Evolutionary conservation across 2,797 vertebrate species (phyloP), one percentile per base, ranked within the genome.

Genomic region (Halcyon badia): DNA sequence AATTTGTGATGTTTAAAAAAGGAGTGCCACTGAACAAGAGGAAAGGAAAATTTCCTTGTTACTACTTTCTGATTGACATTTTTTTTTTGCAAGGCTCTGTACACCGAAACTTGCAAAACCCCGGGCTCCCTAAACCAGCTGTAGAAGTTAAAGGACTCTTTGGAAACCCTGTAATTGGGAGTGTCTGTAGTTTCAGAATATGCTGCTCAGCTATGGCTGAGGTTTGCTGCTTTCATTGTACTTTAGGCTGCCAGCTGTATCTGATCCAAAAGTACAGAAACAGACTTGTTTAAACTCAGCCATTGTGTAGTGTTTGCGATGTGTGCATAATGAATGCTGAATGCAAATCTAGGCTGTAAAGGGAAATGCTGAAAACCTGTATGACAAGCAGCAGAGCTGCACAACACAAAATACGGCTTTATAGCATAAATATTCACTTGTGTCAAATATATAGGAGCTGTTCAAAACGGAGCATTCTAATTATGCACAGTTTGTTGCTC

Each of bases 281-380:
- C 81, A 95, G 92, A 65, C 94, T 96, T 94, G 89, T 94, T 97
- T 96, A 96, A 97, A 93, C 83, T 94, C 91, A 97, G 78, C 57
- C 83, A 91, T 92, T 96, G 90, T 97, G 90, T 94, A 94, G 66
- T 72, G 89, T 80, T 95, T 96, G 89, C 91, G 86, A 95, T 97
- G 92, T 95, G 79, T 89, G 79, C 68, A 93, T 95, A 96, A 97
- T 88, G 72, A 94, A 96, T 95, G 93, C 83, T 58, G 70, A 92
- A 95, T 97, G 95, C 90, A 94, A 95, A 96, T 97, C 69, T 73
- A 78, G 75, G 71, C 94, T 94, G 93, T 94, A 97, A 96, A 96
- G 52, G 58, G 92, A 94, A 97, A 89, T 79, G 49, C 75, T 78
- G 80, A 83, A 92, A 96, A 88, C 66, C 94, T 96, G 89, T 95